phyloP scores from a whole-genome alignment of 2,797 vertebrate species.

The Alfaro cultratus region DNA sequence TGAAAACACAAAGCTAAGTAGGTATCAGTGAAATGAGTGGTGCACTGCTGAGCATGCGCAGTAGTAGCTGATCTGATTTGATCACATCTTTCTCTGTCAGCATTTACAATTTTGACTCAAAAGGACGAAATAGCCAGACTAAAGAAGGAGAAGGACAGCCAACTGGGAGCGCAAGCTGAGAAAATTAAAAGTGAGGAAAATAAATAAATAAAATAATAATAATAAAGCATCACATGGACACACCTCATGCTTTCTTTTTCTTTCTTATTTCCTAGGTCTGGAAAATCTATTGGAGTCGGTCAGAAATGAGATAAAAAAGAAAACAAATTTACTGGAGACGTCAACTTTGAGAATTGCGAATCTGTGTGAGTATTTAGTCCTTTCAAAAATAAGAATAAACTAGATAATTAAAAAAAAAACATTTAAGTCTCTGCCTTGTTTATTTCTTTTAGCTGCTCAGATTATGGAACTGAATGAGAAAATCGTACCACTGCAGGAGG shows the following conservation, averaged over 20 bases:
- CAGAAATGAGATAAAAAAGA: slow-evolving; percentile 41
- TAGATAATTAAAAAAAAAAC: background rate
- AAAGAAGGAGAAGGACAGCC: slow-evolving; percentile 1
- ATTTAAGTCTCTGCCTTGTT: background rate
- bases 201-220: background rate
- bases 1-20: slow-evolving; percentile 58
- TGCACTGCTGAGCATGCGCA: background rate
- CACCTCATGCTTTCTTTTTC: background rate
- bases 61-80: background rate
- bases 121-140: slow-evolving; percentile 37
- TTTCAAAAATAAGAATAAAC: background rate
- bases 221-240: background rate
- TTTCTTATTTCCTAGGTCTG: slow-evolving; percentile 44
- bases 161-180: background rate
- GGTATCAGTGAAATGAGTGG: slow-evolving; percentile 14
- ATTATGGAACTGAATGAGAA: slow-evolving; percentile 45
- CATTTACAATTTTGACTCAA: slow-evolving; percentile 38
- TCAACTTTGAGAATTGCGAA: slow-evolving; percentile 11
- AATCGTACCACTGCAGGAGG: slow-evolving; percentile 21
- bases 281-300: slow-evolving; percentile 35
- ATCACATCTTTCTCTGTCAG: slow-evolving; percentile 21
- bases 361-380: slow-evolving; percentile 35
- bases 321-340: slow-evolving; percentile 2
- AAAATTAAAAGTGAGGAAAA: slow-evolving; percentile 41
- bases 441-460: slow-evolving; percentile 35